Base-by-base conservation (phyloP, 2,888 invertebrate species). In the Agrotis segetum region DNA sequence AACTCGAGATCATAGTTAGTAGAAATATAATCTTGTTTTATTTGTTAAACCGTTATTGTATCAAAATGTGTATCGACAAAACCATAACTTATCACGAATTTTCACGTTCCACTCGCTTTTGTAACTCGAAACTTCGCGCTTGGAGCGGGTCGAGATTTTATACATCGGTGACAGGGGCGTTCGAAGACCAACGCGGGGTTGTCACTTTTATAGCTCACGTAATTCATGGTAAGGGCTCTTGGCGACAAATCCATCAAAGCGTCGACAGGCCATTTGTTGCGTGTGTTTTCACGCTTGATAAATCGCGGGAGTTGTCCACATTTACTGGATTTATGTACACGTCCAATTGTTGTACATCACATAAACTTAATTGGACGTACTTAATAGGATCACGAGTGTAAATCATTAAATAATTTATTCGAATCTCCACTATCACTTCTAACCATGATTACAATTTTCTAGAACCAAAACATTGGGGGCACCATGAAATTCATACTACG, bases 191-290 rank as follows among this genome's bases (percentile, higher is more conserved):
- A 85, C 86, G 84, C 85, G 82, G 74, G 83, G 87, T 87, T 90
- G 89, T 90, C 89, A 89, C 87, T 88, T 90, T 90, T 90, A 90
- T 89, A 88, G 89, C 91, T 85, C 79, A 87, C 87, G 88, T 90
- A 87, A 89, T 88, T 90, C 91, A 91, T 93, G 90, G 94, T 93
- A 92, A 92, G 93, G 93, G 92, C 91, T 88, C 87, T 87, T 92
- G 95, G 95, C 95, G 95, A 95, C 96, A 92, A 90, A 96, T 96
- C 94, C 94, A 95, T 96, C 96, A 95, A 92, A 89, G 88, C 86
- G 94, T 93, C 93, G 95, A 95, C 96, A 93, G 95, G 92, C 92
- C 94, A 95, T 95, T 95, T 93, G 95, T 95, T 94, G 95, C 92
- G 92, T 92, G 92, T 92, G 94, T 94, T 94, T 94, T 93, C 93